phyloP scores from a whole-genome alignment of 2,888 invertebrate species.

The Hymenopus coronatus region DNA sequence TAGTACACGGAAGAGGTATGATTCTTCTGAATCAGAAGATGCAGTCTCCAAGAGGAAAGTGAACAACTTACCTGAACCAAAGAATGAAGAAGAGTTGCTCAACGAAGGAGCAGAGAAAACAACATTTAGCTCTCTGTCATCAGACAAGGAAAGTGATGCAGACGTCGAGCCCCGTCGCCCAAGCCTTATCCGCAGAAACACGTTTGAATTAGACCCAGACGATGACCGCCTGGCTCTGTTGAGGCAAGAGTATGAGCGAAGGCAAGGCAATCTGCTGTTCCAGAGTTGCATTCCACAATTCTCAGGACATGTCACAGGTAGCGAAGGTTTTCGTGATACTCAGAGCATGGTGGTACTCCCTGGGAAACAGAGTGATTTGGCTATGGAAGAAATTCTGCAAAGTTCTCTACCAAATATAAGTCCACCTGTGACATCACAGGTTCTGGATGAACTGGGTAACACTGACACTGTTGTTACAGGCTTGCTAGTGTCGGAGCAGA shows the following conservation, averaged over 20 bases:
- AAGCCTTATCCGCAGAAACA: constrained; percentile 46
- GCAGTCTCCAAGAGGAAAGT: neutral
- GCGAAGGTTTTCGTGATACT: constrained; percentile 36
- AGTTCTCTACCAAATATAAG: constrained; percentile 34
- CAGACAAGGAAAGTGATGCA: neutral
- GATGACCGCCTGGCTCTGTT: constrained; percentile 47
- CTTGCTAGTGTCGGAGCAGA: neutral
- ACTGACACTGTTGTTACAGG: neutral
- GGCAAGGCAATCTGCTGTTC: constrained; percentile 58
- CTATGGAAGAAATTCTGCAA: constrained; percentile 11
- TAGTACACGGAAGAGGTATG: constrained; percentile 35
- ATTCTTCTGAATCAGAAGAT: constrained; percentile 1
- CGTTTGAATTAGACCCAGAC: constrained; percentile 49
- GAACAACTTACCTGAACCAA: neutral
- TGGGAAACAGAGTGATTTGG: neutral
- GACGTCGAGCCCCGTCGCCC: neutral
- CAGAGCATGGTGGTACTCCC: constrained; percentile 15
- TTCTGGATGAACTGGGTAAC: neutral
- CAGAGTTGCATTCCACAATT: constrained; percentile 61
- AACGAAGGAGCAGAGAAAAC: neutral
- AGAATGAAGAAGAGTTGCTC: neutral
- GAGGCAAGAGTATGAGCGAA: constrained; percentile 56
- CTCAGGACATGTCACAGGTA: constrained; percentile 54
- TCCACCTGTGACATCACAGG: neutral
- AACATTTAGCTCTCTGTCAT: neutral